Conservation (phyloP, 2,888 invertebrate genomes). For the Cremastobaeus sp. region DNA sequence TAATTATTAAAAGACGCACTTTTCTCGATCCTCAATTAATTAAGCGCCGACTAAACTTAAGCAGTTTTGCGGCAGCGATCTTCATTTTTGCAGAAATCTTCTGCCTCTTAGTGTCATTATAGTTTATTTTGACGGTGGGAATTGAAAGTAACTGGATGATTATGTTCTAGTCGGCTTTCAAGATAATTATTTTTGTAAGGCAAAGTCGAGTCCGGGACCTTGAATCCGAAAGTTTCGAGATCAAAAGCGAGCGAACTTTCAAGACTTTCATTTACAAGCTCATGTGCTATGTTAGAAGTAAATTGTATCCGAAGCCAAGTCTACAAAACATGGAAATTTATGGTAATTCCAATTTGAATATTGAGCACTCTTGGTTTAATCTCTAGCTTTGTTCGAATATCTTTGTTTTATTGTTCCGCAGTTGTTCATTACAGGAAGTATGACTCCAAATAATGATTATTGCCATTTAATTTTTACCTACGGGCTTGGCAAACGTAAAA, state of each 20-base stretch:
- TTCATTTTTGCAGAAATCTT: slow-evolving; percentile 6
- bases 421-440: too few species aligned
- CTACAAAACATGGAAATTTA: neutral
- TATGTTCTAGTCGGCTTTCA: slow-evolving; percentile 24
- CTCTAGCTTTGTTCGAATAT: too few species aligned
- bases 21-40: slow-evolving; percentile 15
- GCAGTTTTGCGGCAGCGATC: neutral
- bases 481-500: too few species aligned
- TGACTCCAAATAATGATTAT: too few species aligned
- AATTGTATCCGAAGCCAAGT: slow-evolving; percentile 8
- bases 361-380: too few species aligned
- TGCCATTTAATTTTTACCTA: too few species aligned
- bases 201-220: slow-evolving; percentile 1
- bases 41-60: slow-evolving; percentile 2
- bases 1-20: neutral
- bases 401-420: too few species aligned
- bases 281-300: neutral
- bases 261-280: slow-evolving; percentile 10
- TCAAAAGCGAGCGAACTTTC: slow-evolving; percentile 6
- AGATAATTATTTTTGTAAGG: slow-evolving; percentile 25
- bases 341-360: too few species aligned
- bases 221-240: slow-evolving; percentile 22
- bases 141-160: slow-evolving; percentile 24
- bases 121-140: slow-evolving; percentile 22
- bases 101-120: slow-evolving; percentile 7